Base-by-base conservation (phyloP, 2,888 invertebrate genomes). In the Boloria euphrosyne region DNA sequence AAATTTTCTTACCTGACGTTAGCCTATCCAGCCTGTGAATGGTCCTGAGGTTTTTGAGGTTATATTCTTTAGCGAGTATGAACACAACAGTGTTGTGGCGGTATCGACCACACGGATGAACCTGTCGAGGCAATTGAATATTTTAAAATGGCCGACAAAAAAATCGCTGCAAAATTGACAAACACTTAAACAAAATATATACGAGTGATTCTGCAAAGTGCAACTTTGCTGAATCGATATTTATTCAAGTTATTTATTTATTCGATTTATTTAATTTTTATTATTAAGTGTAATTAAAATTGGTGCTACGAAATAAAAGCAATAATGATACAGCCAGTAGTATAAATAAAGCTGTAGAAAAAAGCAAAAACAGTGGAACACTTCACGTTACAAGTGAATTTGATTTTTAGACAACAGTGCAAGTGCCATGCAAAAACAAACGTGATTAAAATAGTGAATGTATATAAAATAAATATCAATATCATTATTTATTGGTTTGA, bases 71-170 rank as follows among this genome's bases (percentile, higher is more conserved):
- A 76, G 98, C 98, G 80, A 99, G 94, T 79, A 99, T 98, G 86
- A 98, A 98, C 65, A 98, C 96, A 72, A 99, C 97, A 7, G 98
- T 98, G 91, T 99, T 99, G 93, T 98, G 98, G 62, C 98, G 94
- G 91, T 99, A 99, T 80, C 99, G 94, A 70, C 99, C 99, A 87
- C 99, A 99, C 3, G 99, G 99, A 89, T 99, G 99, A 68, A 98
- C 97, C 98, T 98, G 92, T 55, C 71, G 69, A 70, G 73, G 65
- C 68, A 69, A 70, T 66, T 54, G 66, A 49, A 50, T 44, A 67
- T 64, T 22, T 17, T 43, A 27, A 57, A 57, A 18, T 49, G 43
- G 10, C 51, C 3, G 13, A 55, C 43, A 46, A 13, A 62, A 59
- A 38, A 2, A 14, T 10, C 3, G 49, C 49, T 50, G 59, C 13